Conservation (phyloP, 2,888 invertebrate species). For the Leptura quadrifasciata region DNA sequence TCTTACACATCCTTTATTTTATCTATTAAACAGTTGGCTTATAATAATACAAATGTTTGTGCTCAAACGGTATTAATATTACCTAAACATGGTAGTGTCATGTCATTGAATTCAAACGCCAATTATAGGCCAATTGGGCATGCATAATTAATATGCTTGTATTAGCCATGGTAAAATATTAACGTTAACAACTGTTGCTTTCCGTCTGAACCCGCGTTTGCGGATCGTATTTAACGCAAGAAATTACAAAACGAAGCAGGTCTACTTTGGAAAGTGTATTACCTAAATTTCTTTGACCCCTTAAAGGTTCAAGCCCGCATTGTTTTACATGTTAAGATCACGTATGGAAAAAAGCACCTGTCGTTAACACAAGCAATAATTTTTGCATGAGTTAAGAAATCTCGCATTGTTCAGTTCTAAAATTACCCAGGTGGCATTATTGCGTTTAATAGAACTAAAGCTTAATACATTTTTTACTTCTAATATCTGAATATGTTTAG, state of each 20-base stretch:
- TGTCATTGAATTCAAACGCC: slow-evolving; percentile 73
- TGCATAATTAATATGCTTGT: slow-evolving; percentile 73
- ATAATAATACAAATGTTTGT: slow-evolving; percentile 62
- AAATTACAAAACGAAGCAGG: slow-evolving; percentile 46
- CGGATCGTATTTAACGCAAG: slow-evolving; percentile 45
- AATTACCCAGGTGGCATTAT: too few relatives aligned
- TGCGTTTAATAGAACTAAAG: too few relatives aligned
- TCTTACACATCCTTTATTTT: slow-evolving; percentile 9
- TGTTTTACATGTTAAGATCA: slow-evolving; percentile 59
- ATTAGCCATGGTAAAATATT: slow-evolving; percentile 73
- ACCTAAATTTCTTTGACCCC: slow-evolving; percentile 69
- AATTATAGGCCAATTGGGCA: slow-evolving; percentile 74
- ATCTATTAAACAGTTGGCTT: neutral
- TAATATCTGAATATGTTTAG: too few relatives aligned
- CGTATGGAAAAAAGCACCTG: slow-evolving; percentile 55
- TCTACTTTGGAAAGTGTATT: slow-evolving; percentile 55
- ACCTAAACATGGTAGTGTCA: slow-evolving; percentile 71
- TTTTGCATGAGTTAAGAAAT: slow-evolving; percentile 38
- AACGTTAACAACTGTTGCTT: slow-evolving; percentile 73
- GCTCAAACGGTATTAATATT: slow-evolving; percentile 66
- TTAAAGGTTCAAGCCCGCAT: slow-evolving; percentile 71
- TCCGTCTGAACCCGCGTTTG: slow-evolving; percentile 20
- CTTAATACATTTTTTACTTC: too few relatives aligned
- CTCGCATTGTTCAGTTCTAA: neutral
- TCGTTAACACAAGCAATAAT: neutral